These are phyloP conservation scores for Philopotamus ludificatus DNA, from an alignment of 1,140 invertebrate species.

Conservation along the genomic window DNA sequence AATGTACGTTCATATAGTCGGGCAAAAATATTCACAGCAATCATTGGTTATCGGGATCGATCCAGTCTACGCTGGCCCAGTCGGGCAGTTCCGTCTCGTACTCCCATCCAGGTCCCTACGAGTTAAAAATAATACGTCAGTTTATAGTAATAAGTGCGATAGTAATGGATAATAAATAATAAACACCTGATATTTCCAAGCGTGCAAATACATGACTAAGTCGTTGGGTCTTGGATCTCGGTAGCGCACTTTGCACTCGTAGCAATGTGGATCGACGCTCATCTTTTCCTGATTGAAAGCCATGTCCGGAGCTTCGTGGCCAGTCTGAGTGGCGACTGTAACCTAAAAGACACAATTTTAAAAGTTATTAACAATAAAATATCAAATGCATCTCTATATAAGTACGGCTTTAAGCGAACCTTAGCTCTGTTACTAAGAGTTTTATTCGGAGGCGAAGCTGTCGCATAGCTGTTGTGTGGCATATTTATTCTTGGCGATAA, in stretches of 20 bases:
- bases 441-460: conserved; percentile 19
- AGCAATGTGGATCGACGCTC: conserved; percentile 82
- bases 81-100: conserved; percentile 85
- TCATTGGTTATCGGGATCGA: conserved; percentile 55
- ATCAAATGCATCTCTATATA: neutral
- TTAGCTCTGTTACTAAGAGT: neutral
- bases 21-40: conserved; percentile 22
- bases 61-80: conserved; percentile 84
- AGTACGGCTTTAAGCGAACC: neutral
- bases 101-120: conserved; percentile 82
- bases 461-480: conserved; percentile 17
- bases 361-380: neutral
- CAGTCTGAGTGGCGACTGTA: conserved; percentile 80
- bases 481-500: conserved; percentile 9
- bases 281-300: conserved; percentile 73
- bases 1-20: neutral
- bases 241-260: conserved; percentile 89
- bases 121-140: conserved; percentile 16
- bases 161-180: neutral
- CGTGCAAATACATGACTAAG: conserved; percentile 93
- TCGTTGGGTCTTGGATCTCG: conserved; percentile 87
- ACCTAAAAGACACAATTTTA: conserved; percentile 51
- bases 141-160: neutral
- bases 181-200: conserved; percentile 81
- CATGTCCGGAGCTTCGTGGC: conserved; percentile 69